These are phyloP conservation scores for Silurus asotus DNA, from an alignment of 2,113 vertebrate genomes.

Conservation along the genomic window DNA sequence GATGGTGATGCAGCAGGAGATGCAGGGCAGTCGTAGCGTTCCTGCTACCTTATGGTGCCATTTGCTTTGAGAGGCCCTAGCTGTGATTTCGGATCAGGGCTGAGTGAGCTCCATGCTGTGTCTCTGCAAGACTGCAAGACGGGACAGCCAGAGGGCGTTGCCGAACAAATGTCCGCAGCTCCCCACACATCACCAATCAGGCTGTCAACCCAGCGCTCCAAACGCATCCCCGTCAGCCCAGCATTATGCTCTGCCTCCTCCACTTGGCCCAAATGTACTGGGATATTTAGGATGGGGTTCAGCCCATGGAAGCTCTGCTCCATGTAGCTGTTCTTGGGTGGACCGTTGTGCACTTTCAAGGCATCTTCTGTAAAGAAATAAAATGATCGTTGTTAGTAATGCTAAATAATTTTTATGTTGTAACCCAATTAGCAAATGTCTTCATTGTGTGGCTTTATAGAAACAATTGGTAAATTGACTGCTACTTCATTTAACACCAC, in stretches of 20 bases:
- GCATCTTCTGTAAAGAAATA: conserved; percentile 80
- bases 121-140: conserved; percentile 89
- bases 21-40: conserved; percentile 6
- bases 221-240: conserved; percentile 71
- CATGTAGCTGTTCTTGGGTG: conserved; percentile 93
- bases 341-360: conserved; percentile 84
- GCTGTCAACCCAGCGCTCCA: conserved; percentile 89
- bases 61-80: conserved; percentile 80
- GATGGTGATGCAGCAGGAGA: conserved; percentile 30
- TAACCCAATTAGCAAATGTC: not conserved
- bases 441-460: not conserved
- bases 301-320: conserved; percentile 98
- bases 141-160: conserved; percentile 81
- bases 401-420: not conserved
- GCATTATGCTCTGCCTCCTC: conserved; percentile 87
- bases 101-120: conserved; percentile 92
- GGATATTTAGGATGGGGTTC: conserved; percentile 90
- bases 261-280: conserved; percentile 76
- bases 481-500: not conserved
- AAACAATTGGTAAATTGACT: not conserved
- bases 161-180: conserved; percentile 83
- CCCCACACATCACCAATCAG: conserved; percentile 85
- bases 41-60: conserved; percentile 94
- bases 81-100: conserved; percentile 94
- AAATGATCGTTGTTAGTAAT: not conserved